Evolutionary conservation across 2,113 vertebrate species (phyloP).

Genomic region (Corythornis cristatus): DNA sequence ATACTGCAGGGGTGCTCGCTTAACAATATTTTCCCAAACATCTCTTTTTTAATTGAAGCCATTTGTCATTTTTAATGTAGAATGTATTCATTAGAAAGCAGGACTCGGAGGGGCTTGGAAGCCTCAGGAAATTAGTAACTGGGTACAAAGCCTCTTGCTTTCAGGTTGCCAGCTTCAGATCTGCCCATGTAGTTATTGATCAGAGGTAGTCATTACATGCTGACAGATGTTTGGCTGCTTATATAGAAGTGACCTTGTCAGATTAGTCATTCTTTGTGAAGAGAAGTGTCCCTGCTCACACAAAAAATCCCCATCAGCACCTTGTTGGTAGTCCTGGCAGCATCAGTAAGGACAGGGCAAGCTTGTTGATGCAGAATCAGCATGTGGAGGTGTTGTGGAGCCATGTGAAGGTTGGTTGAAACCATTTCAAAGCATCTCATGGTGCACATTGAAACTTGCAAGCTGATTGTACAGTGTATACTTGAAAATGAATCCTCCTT

Average conservation of each 20-base stretch:
- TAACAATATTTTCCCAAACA: constrained; percentile 42
- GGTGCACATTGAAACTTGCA: not conserved
- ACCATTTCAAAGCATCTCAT: not conserved
- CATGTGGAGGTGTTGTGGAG: not conserved
- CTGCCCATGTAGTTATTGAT: constrained; percentile 52
- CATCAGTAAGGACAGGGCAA: not conserved
- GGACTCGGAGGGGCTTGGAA: not conserved
- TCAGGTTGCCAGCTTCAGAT: constrained; percentile 40
- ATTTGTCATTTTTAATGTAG: constrained; percentile 64
- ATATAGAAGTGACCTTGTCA: constrained; percentile 40
- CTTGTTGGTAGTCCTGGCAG: not conserved
- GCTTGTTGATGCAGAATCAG: not conserved
- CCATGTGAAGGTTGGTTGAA: not conserved
- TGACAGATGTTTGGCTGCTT: constrained; percentile 38
- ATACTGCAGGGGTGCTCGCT: not conserved
- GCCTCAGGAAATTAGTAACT: constrained; percentile 43
- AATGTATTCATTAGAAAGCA: constrained; percentile 61
- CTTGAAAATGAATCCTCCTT: not conserved
- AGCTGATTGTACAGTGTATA: not conserved
- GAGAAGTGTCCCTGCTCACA: not conserved
- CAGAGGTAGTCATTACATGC: constrained; percentile 35
- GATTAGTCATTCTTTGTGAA: constrained; percentile 41
- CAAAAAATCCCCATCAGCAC: constrained; percentile 10
- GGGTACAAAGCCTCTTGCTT: constrained; percentile 59
- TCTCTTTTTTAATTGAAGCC: constrained; percentile 60